phyloP scores from a whole-genome alignment of 2,113 vertebrate species.

The Hyla sarda region DNA sequence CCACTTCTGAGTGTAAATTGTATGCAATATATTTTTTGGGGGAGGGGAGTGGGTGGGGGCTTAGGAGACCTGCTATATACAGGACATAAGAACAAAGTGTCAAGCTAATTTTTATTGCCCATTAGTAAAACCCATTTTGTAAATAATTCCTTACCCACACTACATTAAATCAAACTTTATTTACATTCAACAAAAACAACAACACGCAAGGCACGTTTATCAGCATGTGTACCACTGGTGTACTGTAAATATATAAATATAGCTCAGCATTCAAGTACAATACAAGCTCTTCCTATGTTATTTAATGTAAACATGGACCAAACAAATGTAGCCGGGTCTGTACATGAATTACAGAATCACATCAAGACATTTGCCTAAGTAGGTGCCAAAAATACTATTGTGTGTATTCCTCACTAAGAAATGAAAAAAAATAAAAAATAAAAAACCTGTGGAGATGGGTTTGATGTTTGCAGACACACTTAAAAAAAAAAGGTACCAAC shows the following conservation, averaged over 20 bases:
- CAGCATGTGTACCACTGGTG: conserved; percentile 66
- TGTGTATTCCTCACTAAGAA: not conserved
- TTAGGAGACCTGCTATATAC: not conserved
- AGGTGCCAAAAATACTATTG: conserved; percentile 66
- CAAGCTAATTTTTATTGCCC: not conserved
- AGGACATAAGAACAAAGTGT: not conserved
- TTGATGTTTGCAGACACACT: conserved; percentile 47
- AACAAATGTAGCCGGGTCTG: conserved; percentile 64
- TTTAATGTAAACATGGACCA: conserved; percentile 81
- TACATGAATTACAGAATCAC: conserved; percentile 70
- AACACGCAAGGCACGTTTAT: conserved; percentile 21
- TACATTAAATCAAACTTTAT: conserved; percentile 53
- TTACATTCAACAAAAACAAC: conserved; percentile 51
- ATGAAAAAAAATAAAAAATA: not conserved
- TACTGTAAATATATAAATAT: conserved; percentile 84
- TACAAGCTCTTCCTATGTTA: conserved; percentile 76
- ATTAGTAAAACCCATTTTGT: not conserved
- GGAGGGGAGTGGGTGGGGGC: no score
- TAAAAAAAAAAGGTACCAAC: not conserved
- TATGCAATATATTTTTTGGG: not conserved
- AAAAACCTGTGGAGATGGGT: conserved; percentile 44
- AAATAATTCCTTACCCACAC: not conserved
- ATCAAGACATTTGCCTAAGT: conserved; percentile 67
- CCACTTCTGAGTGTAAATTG: not conserved
- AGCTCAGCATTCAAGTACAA: conserved; percentile 80